phyloP scores from a whole-genome alignment of 2,113 vertebrate species.

The Elgaria multicarinata region DNA sequence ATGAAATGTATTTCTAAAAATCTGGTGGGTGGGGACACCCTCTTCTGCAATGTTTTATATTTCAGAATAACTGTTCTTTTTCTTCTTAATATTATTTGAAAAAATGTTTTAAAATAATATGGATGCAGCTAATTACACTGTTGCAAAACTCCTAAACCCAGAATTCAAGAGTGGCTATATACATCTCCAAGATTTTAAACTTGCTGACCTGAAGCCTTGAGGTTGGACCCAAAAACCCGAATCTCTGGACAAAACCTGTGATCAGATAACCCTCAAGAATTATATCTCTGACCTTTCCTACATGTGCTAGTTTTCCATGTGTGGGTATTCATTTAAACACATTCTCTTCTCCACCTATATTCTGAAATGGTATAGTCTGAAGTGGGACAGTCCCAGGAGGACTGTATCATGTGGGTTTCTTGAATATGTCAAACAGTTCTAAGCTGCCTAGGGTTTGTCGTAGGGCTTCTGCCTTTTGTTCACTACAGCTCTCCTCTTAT shows the following conservation, averaged over 20 bases:
- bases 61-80: background rate
- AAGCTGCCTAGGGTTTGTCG: background rate
- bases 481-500: background rate
- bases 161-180: background rate
- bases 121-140: background rate
- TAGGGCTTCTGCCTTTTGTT: conserved; percentile 22
- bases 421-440: background rate
- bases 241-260: too few relatives aligned
- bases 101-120: background rate
- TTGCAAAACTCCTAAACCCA: background rate
- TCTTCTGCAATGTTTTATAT: background rate
- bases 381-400: background rate
- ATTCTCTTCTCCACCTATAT: background rate
- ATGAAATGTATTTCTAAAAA: background rate
- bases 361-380: background rate
- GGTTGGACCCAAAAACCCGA: background rate
- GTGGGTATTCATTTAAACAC: background rate
- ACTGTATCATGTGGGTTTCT: background rate
- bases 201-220: background rate
- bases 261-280: too few relatives aligned
- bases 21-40: too few relatives aligned
- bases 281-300: background rate
- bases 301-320: background rate
- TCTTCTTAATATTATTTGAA: background rate
- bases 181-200: background rate